Evolutionary conservation across 2,113 vertebrate genomes (phyloP), one percentile per base, ranked within the genome.

Genomic region (Anhinga rufa): DNA sequence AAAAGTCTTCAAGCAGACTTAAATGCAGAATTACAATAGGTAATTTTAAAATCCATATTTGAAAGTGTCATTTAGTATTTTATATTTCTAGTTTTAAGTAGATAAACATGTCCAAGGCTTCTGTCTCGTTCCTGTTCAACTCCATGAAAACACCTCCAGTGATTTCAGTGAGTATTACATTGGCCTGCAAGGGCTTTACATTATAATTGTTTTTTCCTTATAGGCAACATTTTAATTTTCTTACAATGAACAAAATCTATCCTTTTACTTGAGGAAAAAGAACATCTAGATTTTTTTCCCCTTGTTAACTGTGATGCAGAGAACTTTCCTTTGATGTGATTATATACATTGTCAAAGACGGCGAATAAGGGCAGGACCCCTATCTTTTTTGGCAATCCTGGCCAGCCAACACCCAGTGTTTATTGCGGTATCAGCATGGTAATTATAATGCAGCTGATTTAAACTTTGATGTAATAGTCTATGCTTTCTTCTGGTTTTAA

Each of bases 371-470:
- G 80, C 94, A 96, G 95, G 57, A 95, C 95, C 92, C 94, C 95
- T 96, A 93, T 97, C 76, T 95, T 97, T 86, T 80, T 87, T 97
- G 88, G 96, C 95, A 90, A 91, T 91, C 75, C 90, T 83, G 92
- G 65, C 65, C n/a, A 82, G 86, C 82, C 96, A 93, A 97, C 95
- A 91, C 96, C 95, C 95, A 86, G 72, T 94, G 88, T 96, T 97
- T 97, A 95, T 94, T 97, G 92, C 62, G 76, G 82, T 94, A 92
- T 92, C 97, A 91, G 86, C 82, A 62, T 42, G 49, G 60, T 97
- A 96, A 96, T 97, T 97, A 97, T 78, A 92, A 95, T 95, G 93
- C 89, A 96, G 77, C 93, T 96, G 96, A 97, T 98, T 95, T 95
- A 92, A 97, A 95, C 95, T 96, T 94, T 94, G 94, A 90, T 82